phyloP scores from a whole-genome alignment of 2,888 invertebrate species.

The Fragum whitleyi region DNA sequence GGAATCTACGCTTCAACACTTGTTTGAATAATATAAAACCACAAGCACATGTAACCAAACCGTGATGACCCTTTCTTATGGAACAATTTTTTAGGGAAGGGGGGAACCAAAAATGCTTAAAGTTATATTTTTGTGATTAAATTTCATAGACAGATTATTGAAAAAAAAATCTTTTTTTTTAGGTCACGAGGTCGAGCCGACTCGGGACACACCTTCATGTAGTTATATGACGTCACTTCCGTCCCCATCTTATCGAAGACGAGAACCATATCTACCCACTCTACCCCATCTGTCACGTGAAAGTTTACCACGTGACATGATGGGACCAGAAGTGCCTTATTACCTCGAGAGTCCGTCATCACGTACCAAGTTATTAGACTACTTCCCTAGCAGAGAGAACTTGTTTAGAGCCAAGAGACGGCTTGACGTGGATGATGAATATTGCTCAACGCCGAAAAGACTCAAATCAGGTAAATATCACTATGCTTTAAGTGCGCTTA shows the following conservation, averaged over 20 bases:
- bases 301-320: constrained; percentile 40
- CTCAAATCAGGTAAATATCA: constrained; percentile 48
- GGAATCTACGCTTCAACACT: no score
- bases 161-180: no score
- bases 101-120: no score
- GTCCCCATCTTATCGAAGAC: constrained; percentile 40
- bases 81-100: no score
- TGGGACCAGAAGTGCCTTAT: constrained; percentile 46
- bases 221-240: constrained; percentile 24
- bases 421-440: constrained; percentile 58
- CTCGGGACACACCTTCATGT: constrained; percentile 2
- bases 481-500: not conserved
- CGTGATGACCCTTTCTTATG: no score
- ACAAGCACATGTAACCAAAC: no score
- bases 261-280: constrained; percentile 45
- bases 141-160: no score
- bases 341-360: constrained; percentile 51
- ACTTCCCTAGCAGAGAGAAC: constrained; percentile 29
- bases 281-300: constrained; percentile 29
- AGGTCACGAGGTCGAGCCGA: constrained; percentile 25
- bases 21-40: no score
- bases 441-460: constrained; percentile 53
- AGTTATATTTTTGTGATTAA: no score
- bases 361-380: constrained; percentile 21
- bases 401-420: constrained; percentile 56